Evolutionary conservation across 2,888 invertebrate genomes (phyloP).

Genomic region (Stictocephala bisonia): DNA sequence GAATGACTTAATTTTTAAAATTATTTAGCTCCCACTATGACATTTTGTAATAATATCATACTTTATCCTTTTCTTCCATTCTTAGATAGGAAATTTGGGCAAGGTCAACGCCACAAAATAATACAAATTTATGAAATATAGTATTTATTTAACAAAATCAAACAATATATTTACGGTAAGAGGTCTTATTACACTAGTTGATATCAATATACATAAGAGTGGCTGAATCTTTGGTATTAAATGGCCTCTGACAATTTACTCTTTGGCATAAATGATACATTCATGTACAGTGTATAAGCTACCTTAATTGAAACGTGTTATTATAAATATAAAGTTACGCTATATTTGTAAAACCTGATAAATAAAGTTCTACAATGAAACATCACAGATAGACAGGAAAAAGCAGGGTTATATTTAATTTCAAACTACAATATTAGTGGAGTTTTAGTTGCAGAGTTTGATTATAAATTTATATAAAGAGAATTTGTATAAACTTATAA

Average conservation of each 20-base stretch:
- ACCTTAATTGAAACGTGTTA: slow-evolving; percentile 3
- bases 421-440: neutral
- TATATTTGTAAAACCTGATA: neutral
- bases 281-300: slow-evolving; percentile 15
- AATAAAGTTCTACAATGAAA: slow-evolving; percentile 6
- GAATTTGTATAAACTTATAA: too few relatives aligned
- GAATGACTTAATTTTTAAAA: too few relatives aligned
- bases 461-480: too few relatives aligned
- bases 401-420: slow-evolving; percentile 5
- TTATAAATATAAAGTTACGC: slow-evolving; percentile 2
- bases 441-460: too few relatives aligned
- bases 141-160: slow-evolving; percentile 13
- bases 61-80: too few relatives aligned
- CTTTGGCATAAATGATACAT: neutral
- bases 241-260: neutral
- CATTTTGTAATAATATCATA: too few relatives aligned
- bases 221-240: neutral
- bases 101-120: too few relatives aligned
- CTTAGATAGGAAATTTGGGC: too few relatives aligned
- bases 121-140: slow-evolving; percentile 28
- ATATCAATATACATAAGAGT: neutral
- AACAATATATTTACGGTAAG: neutral
- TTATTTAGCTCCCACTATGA: too few relatives aligned
- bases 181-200: neutral
- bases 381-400: slow-evolving; percentile 28